Percentiles rank a stretch among this genome's conserved stretches.
phyloP scores from a whole-genome alignment of 2,113 vertebrate genomes.

The Gymnogyps californianus region DNA sequence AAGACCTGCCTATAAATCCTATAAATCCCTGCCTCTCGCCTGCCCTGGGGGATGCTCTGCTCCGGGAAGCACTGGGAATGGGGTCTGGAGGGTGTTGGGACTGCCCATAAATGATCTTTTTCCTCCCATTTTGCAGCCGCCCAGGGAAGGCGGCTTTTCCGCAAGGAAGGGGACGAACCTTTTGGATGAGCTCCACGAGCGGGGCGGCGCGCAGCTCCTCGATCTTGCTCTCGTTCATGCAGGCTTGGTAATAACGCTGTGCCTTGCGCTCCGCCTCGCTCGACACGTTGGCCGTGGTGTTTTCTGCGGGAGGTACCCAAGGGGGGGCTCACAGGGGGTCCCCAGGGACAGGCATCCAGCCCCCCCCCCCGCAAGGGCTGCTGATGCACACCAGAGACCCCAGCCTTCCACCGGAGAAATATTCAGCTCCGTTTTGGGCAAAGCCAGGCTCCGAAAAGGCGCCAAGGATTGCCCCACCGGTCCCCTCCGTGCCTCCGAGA shows the following conservation, averaged over 20 bases:
- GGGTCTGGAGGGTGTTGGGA: background rate
- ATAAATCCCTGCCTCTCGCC: background rate
- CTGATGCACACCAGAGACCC: background rate
- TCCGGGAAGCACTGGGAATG: background rate
- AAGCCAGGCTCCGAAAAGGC: background rate
- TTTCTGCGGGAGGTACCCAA: slow-evolving; percentile 75
- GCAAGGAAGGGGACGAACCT: slow-evolving; percentile 69
- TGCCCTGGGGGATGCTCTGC: background rate
- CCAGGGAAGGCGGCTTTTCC: background rate
- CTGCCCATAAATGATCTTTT: background rate
- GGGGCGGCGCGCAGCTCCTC: slow-evolving; percentile 86
- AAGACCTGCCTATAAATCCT: background rate
- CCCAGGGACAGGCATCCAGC: background rate
- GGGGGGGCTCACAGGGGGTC: background rate
- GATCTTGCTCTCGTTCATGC: slow-evolving; percentile 93
- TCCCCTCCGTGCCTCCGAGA: fast-evolving
- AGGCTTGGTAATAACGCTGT: slow-evolving; percentile 90
- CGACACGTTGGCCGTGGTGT: slow-evolving; percentile 77
- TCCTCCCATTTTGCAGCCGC: background rate
- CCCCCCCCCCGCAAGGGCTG: background rate
- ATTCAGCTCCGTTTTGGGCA: background rate
- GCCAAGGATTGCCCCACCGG: fast-evolving
- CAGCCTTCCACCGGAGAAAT: background rate
- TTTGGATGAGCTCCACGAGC: slow-evolving; percentile 84
- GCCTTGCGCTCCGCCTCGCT: slow-evolving; percentile 89